phyloP scores from a whole-genome alignment of 2,797 vertebrate species.

The Bradypus variegatus region DNA sequence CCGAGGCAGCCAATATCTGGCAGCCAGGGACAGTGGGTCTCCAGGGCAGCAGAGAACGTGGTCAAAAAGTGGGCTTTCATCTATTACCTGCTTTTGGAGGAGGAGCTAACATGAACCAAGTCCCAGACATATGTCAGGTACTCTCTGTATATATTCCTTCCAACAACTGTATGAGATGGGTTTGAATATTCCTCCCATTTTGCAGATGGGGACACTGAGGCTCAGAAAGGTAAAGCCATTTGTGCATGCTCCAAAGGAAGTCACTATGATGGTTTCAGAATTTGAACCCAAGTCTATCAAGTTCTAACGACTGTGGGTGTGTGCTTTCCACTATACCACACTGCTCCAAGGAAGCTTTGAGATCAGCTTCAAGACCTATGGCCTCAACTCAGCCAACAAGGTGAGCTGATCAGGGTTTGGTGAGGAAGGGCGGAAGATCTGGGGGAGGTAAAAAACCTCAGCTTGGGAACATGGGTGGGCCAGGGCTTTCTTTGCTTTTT shows the following conservation, averaged over 20 bases:
- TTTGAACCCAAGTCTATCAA: not conserved
- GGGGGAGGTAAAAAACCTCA: not conserved
- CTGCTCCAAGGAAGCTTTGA: not conserved
- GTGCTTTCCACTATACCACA: not conserved
- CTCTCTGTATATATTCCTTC: not conserved
- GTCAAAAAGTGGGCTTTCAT: not conserved
- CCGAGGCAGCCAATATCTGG: not conserved
- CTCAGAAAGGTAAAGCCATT: not conserved
- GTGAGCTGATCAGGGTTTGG: not conserved
- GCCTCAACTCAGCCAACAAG: not conserved
- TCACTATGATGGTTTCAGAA: not conserved
- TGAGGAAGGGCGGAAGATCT: not conserved
- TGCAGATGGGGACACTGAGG: not conserved
- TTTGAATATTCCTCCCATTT: not conserved
- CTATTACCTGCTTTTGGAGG: not conserved
- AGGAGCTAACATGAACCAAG: not conserved
- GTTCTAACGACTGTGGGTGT: not conserved
- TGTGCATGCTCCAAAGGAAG: not conserved
- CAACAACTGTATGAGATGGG: not conserved
- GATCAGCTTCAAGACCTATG: not conserved
- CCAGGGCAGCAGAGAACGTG: not conserved
- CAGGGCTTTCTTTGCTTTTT: not conserved
- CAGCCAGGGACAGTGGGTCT: not conserved
- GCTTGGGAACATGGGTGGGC: fast-evolving
- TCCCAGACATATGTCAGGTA: not conserved